Base-by-base conservation (phyloP, 2,888 invertebrate species). In the Sarcophaga rosellei region DNA sequence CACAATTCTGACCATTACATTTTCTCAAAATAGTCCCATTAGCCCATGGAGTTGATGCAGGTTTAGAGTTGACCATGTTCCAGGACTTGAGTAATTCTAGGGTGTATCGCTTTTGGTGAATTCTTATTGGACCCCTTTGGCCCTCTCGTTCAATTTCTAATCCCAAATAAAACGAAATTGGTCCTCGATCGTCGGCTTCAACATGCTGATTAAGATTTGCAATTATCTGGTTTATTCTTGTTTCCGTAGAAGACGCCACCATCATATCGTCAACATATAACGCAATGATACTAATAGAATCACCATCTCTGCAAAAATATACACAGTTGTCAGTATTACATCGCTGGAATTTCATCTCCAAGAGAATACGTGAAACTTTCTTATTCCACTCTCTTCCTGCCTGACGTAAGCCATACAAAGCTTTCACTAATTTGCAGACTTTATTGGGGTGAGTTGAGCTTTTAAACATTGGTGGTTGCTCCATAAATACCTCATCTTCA, bases 401-500 rank as follows among this genome's bases (percentile, higher is more conserved):
- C 66, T 84, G 73, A 47, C 80, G 79, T 20, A 87, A 62, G 10
- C 85, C 81, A 35, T 83, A 85, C 25, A 87, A 68, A 6, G 85
- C 82, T 44, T 82, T 88, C 20, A 79, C 84, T 25, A 88, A 70
- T 23, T 81, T 81, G 69, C 86, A 85, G 15, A 87, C 85, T 63
- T 86, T 87, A 1, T 73, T 44, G 3, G 45, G 2, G 35, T 35
- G 35, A 35, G 35, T 35, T 47, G 47, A 12, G 35, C 80, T 68
- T 57, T 80, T 75, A 76, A 86, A 84, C 70, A 73, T 74, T 12
- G 70, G 69, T 23, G 81, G 82, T 66, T 87, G 87, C 35, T 62
- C 61, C 84, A 86, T 85, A 72, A 83, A 88, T 0, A 88, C 81
- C 11, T 85, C 85, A 11, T 88, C 85, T 21, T 86, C 81, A 4